A percentile compares a stretch with the other conserved stretches of the same genome.
Conservation (phyloP, 2,113 vertebrate genomes). For the Brachionichthys hirsutus region DNA sequence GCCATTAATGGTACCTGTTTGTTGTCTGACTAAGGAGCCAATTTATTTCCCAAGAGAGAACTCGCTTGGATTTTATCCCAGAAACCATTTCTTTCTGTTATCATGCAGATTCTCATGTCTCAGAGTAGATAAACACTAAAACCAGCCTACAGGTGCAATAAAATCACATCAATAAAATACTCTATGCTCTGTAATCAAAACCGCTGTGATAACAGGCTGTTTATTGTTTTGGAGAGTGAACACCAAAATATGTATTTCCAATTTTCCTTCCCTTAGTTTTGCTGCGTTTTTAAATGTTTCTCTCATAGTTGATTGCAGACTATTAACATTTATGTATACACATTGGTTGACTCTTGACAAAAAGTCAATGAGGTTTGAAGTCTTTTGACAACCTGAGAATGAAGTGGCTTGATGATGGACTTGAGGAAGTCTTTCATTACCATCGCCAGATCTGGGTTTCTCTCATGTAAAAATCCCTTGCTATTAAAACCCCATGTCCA, state of each 20-base stretch:
- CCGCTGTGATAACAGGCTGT: constrained; percentile 24
- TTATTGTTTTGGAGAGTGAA: constrained; percentile 42
- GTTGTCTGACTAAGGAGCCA: constrained; percentile 5
- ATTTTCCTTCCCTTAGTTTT: constrained; percentile 26
- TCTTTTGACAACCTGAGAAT: constrained; percentile 25
- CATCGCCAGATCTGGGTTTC: constrained; percentile 58
- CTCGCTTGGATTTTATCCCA: not conserved
- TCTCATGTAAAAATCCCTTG: constrained; percentile 14
- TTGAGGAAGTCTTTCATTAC: no score
- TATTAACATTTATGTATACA: constrained; percentile 28
- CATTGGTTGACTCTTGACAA: constrained; percentile 31
- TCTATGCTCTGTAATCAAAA: constrained; percentile 38
- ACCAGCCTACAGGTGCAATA: constrained; percentile 20
- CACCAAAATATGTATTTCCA: constrained; percentile 23
- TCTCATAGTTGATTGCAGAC: constrained; percentile 11
- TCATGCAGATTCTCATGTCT: constrained; percentile 14
- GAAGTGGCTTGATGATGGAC: constrained; percentile 29
- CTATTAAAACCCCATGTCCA: constrained; percentile 1
- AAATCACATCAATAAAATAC: constrained; percentile 33
- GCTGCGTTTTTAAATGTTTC: constrained; percentile 3
- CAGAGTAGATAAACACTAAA: not conserved
- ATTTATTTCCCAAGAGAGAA: constrained; percentile 11
- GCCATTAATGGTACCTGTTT: not conserved
- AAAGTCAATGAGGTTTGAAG: constrained; percentile 19
- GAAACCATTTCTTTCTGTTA: constrained; percentile 7